phyloP scores from a whole-genome alignment of 1,140 invertebrate genomes.

The Notospermus geniculatus region DNA sequence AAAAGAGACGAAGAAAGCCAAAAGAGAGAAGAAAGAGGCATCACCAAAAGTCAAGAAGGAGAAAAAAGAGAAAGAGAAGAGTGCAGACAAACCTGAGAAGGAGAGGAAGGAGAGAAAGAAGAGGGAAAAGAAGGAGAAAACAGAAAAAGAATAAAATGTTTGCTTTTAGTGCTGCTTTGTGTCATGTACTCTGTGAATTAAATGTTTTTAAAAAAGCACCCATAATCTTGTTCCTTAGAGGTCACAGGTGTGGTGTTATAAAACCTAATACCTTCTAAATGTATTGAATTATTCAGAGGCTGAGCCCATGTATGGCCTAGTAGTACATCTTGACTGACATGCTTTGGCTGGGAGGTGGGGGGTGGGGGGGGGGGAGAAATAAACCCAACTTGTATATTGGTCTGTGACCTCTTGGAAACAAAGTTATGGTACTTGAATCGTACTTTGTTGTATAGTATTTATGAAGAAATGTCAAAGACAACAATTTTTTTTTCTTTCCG shows the following conservation, averaged over 20 bases:
- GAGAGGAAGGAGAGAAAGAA: slow-evolving; percentile 4
- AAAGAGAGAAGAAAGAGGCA: slow-evolving; percentile 79
- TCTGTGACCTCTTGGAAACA: no score
- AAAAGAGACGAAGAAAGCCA: slow-evolving; percentile 70
- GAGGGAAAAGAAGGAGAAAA: slow-evolving; percentile 1
- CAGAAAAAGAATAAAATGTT: neutral
- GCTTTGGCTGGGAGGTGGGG: no score
- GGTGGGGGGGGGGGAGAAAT: no score
- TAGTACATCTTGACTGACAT: no score
- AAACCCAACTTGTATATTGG: no score
- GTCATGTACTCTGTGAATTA: neutral
- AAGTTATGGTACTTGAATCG: no score
- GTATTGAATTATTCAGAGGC: no score
- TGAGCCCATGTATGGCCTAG: no score
- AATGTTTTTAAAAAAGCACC: neutral
- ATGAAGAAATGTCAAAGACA: neutral
- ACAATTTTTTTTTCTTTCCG: neutral
- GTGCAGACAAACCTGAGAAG: neutral
- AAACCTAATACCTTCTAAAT: neutral
- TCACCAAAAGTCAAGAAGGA: slow-evolving; percentile 82
- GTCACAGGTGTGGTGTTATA: neutral
- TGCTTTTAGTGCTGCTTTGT: neutral
- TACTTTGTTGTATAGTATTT: neutral
- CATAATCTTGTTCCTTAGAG: neutral
- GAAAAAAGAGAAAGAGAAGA: neutral